Conservation (phyloP, 2,888 invertebrate species). For the Carpatolechia fugitivella region DNA sequence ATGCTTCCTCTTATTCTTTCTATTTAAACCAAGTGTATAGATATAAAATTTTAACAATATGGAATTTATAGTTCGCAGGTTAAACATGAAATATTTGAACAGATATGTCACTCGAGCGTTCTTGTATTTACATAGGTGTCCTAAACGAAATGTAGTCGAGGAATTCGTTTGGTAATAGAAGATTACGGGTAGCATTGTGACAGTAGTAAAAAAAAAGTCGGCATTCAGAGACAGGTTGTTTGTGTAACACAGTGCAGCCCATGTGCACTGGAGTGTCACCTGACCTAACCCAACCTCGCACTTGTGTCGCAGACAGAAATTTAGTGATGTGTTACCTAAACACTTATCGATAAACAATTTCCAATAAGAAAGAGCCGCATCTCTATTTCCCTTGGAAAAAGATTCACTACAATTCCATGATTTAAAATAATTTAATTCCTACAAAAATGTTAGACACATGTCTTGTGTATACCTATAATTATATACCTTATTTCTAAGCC, state of each 20-base stretch:
- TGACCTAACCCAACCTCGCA: conserved; percentile 75
- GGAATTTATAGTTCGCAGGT: background rate
- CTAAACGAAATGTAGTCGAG: too few species aligned
- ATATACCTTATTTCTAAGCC: too few species aligned
- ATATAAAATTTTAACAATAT: background rate
- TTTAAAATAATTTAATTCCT: too few species aligned
- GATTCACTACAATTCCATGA: too few species aligned
- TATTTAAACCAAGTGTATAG: too few species aligned
- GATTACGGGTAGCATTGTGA: background rate
- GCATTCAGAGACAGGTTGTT: conserved; percentile 5
- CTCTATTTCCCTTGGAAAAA: too few species aligned
- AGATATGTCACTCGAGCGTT: background rate
- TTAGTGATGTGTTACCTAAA: conserved; percentile 43
- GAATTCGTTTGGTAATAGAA: background rate
- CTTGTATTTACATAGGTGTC: background rate
- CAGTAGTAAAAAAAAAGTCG: background rate
- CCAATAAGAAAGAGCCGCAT: too few species aligned
- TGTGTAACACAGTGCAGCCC: conserved; percentile 18
- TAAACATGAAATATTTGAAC: background rate
- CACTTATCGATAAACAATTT: too few species aligned
- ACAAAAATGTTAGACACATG: too few species aligned
- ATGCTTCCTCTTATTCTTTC: too few species aligned
- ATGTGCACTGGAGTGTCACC: conserved; percentile 66
- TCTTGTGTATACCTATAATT: too few species aligned
- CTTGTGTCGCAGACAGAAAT: conserved; percentile 51